phyloP scores from a whole-genome alignment of 37 sponge, comb jelly and placozoan species.

The Crambe crambe region DNA sequence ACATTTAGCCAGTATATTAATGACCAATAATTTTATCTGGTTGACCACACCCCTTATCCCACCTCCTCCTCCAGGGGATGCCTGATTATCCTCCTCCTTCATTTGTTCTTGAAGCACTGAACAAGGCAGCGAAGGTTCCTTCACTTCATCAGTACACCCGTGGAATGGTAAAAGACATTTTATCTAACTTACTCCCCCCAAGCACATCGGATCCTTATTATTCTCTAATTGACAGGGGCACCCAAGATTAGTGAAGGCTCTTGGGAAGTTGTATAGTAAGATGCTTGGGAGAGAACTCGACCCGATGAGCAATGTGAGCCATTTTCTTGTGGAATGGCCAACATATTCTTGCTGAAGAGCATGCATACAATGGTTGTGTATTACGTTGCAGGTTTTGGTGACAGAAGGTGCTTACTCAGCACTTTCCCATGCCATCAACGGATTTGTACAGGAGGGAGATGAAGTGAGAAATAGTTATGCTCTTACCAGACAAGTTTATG shows the following conservation, averaged over 20 bases:
- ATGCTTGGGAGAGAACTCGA: conserved; percentile 71
- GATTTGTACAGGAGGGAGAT: conserved; percentile 88
- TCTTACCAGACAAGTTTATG: no score
- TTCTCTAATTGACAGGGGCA: conserved; percentile 88
- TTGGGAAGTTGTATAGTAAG: conserved; percentile 78
- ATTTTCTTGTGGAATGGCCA: no score
- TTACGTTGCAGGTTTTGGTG: conserved; percentile 54
- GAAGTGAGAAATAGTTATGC: no score
- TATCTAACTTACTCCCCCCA: no score
- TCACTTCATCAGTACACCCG: conserved; percentile 87
- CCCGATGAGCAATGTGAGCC: conserved; percentile 80
- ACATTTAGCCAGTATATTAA: no score
- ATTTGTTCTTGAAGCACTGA: conserved; percentile 80
- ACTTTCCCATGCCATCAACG: conserved; percentile 67
- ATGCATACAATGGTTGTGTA: not conserved
- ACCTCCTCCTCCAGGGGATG: conserved; percentile 85
- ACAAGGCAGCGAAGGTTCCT: conserved; percentile 45
- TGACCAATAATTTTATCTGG: no score
- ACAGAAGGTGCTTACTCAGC: conserved; percentile 86
- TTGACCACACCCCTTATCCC: no score
- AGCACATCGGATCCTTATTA: no score
- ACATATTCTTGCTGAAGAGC: no score
- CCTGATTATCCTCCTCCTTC: conserved; percentile 90
- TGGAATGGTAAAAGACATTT: conserved; percentile 33
- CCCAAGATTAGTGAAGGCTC: conserved; percentile 83